phyloP scores from a whole-genome alignment of 2,113 vertebrate species.

The Melospiza georgiana region DNA sequence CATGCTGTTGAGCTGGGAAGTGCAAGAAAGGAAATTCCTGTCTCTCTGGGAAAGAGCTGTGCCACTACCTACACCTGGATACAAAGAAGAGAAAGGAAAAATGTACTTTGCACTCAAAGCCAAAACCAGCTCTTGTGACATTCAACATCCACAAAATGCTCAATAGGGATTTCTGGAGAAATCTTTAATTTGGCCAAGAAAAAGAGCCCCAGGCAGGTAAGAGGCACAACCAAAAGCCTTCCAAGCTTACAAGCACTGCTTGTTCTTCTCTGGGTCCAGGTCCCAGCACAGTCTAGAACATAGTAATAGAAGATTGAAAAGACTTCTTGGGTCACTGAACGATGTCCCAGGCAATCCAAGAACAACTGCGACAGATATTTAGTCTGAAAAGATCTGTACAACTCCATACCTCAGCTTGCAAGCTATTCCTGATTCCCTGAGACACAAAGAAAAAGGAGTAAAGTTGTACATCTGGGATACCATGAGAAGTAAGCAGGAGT shows the following conservation, averaged over 20 bases:
- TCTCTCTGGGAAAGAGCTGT: neutral
- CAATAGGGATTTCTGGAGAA: neutral
- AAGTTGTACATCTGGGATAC: neutral
- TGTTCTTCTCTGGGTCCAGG: neutral
- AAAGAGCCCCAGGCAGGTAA: neutral
- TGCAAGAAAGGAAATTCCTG: neutral
- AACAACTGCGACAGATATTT: neutral
- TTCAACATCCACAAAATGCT: neutral
- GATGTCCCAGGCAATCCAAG: neutral
- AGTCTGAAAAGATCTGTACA: neutral
- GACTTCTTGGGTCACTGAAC: neutral
- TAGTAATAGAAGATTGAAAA: neutral
- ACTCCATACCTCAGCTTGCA: neutral
- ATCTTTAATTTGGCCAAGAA: neutral
- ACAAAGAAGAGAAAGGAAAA: neutral
- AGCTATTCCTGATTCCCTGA: neutral
- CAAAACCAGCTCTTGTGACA: neutral
- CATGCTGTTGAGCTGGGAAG: neutral
- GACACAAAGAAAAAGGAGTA: neutral
- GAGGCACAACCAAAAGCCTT: neutral
- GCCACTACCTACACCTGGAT: neutral
- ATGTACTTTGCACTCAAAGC: fast-evolving
- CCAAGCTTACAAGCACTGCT: neutral
- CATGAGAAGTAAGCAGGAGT: neutral
- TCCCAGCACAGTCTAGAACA: neutral